Conservation (phyloP, 2,797 vertebrate species). For the Myotis vivesi region DNA sequence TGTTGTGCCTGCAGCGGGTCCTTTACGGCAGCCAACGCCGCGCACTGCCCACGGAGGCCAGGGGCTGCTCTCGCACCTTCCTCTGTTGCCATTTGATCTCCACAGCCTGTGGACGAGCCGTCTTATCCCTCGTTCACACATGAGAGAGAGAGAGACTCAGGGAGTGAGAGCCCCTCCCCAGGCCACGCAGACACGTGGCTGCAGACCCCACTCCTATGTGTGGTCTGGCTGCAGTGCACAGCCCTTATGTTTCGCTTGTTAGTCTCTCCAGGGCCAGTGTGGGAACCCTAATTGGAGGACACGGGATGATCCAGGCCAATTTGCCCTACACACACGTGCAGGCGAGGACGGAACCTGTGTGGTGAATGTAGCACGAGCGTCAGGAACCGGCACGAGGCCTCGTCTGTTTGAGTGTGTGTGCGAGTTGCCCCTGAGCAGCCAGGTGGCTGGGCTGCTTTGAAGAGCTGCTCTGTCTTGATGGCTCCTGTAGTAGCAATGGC, state of each 20-base stretch:
- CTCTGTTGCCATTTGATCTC: accelerated
- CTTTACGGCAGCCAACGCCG: accelerated
- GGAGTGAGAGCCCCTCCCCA: background rate
- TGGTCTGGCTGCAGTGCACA: background rate
- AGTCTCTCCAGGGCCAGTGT: background rate
- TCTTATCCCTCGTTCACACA: background rate
- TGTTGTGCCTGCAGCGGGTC: background rate
- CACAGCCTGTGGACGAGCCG: background rate
- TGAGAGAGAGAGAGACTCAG: background rate
- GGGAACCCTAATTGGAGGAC: too few species aligned
- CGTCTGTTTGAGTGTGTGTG: too few species aligned
- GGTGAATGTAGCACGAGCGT: too few species aligned
- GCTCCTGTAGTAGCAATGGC: too few species aligned
- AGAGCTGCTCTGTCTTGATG: too few species aligned
- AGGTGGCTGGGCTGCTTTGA: too few species aligned
- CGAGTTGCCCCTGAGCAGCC: too few species aligned
- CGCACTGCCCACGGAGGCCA: background rate
- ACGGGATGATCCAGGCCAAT: too few species aligned
- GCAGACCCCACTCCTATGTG: accelerated
- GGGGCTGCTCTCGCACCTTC: background rate
- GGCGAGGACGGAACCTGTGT: too few species aligned
- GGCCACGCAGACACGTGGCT: accelerated
- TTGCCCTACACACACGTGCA: too few species aligned
- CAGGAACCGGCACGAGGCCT: too few species aligned
- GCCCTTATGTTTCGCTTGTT: accelerated